Evolutionary conservation across 1,140 invertebrate genomes (phyloP), one percentile per base, ranked within the genome.

Genomic region (Hermetia illucens): DNA sequence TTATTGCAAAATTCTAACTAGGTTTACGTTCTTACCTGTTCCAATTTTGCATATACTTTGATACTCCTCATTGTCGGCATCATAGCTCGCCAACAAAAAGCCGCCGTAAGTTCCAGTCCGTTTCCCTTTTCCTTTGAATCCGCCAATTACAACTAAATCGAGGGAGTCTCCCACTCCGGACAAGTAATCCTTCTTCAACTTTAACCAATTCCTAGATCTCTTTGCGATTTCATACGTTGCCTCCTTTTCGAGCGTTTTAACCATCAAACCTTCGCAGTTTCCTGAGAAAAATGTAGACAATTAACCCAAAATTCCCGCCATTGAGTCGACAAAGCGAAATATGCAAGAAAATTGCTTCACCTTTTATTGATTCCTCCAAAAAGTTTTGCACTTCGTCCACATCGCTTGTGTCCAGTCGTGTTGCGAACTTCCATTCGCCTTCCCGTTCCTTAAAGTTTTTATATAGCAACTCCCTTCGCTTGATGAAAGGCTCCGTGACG

Each of bases 231-330:
- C 94, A 65, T 99, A 99, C 0, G 86, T 88, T 1, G 95, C 88
- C 52, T 95, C 82, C 40, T 80, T 74, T 49, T 89, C 78, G 22
- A 99, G 63, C 0, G 92, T 92, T 67, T 99, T 99, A 1, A 99
- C 87, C 95, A 99, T 99, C 6, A 99, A 66, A 9, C 96, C 95
- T 69, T 99, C 96, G 63, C 95, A 98, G 55, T 94, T 94, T 21
- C 85, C 52, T 53, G 8, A 17, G 19, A 15, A 27, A 41, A 20
- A 17, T 19, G n/a, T 21, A 40, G 5, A 81, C 81, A 47, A 41
- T 44, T 31, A 33, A 27, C 24, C 44, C 37, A 25, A 43, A 45
- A 15, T 36, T 18, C 17, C 12, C 9, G 3, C 12, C 13, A 6
- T 29, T 37, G 42, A 38, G 37, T 22, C 34, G 13, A 25, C 13